Evolutionary conservation across 2,113 vertebrate species (phyloP), one percentile per base, ranked within the genome.

Genomic region (Pluvianellus socialis): DNA sequence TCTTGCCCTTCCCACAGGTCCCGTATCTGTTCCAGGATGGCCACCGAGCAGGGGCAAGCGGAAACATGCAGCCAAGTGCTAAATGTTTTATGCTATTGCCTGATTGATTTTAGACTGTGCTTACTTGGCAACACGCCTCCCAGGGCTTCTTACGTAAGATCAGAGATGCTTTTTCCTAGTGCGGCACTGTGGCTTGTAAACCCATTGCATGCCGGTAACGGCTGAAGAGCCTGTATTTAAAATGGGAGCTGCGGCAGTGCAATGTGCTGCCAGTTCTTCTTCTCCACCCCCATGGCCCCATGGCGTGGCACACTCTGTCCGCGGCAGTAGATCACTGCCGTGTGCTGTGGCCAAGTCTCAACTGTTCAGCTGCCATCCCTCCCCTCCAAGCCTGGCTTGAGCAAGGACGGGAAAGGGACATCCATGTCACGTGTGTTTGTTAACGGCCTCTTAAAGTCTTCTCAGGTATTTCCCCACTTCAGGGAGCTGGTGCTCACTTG

Each of bases 261-360:
- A 22, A 18, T 10, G 1, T 16, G 0, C 28, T 4, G 4, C 52
- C 59, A 63, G 15, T 32, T 59, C 49, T 80, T 81, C 73, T 27
- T 42, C n/a, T 22, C 12, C 38, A 21, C 7, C 26, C 28, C 50
- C 27, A 10, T 12, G 38, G 67, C 56, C 75, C 5, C 2, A 38
- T 2, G 7, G 15, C 15, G 55, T 5, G 50, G 58, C 3, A 2
- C 14, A 14, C 11, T 0, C 66, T 71, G 47, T 17, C 61, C 2
- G 2, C 23, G 20, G 52, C 84, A n/a, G 22, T 2, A 71, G 32
- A 49, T 55, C 58, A 23, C 28, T 1, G 0, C 0, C 0, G 5
- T 28, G 30, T 6, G 1, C 14, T 6, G 27, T 6, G 23, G 21
- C 68, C 38, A 27, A 18, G 23, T 6, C 52, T 19, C 70, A 38